A percentile compares a stretch with the other conserved stretches of the same genome.
Evolutionary conservation across 2,113 vertebrate species (phyloP).

Genomic region (Calonectris borealis): DNA sequence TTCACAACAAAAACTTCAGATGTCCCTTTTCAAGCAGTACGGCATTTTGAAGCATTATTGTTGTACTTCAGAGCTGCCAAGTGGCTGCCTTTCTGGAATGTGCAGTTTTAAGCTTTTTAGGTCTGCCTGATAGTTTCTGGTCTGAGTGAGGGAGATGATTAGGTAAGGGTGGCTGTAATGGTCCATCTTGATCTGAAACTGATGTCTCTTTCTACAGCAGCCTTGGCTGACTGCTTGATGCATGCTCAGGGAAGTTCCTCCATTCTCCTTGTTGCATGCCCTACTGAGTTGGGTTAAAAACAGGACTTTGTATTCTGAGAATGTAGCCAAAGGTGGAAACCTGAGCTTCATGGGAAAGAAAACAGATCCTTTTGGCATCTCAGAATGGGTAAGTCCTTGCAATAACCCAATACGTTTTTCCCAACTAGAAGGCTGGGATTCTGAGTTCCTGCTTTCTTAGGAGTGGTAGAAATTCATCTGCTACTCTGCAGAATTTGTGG

Average conservation of each 20-base stretch:
- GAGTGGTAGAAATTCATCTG: background rate
- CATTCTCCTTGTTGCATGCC: background rate
- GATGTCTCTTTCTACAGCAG: background rate
- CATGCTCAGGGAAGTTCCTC: background rate
- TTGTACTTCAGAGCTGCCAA: background rate
- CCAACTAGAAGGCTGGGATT: background rate
- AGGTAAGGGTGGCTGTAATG: background rate
- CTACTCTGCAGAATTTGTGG: background rate
- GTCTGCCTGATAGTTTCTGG: background rate
- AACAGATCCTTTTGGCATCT: background rate
- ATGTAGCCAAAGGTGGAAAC: background rate
- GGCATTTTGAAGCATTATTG: background rate
- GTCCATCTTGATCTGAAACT: background rate
- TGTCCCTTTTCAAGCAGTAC: background rate
- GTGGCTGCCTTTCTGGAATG: background rate
- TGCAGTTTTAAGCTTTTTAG: background rate
- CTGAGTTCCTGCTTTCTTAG: background rate
- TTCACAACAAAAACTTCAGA: background rate
- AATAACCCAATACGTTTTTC: background rate
- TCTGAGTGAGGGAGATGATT: background rate
- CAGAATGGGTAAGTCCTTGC: background rate
- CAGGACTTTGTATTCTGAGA: background rate
- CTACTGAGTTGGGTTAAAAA: background rate
- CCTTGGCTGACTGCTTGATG: background rate
- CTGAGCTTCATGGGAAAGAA: constrained; percentile 14